Conservation (phyloP, 1,140 invertebrate species). For the Pissodes strobi region DNA sequence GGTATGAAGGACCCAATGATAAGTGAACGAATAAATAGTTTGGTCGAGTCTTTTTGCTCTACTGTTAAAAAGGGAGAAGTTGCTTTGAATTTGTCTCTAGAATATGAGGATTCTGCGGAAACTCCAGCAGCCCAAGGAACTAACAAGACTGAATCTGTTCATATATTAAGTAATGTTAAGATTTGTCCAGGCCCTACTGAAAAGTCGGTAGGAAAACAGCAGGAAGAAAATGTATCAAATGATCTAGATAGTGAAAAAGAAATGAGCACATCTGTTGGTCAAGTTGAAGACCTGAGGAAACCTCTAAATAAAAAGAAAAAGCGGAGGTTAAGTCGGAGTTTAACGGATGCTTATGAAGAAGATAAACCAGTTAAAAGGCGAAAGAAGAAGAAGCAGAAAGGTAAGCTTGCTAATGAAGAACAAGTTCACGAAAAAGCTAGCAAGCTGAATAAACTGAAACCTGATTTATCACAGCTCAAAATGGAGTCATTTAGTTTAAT, state of each 20-base stretch:
- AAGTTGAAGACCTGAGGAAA: conserved; percentile 1
- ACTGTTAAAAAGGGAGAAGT: conserved; percentile 32
- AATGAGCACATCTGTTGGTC: background rate
- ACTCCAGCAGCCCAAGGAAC: too few relatives aligned
- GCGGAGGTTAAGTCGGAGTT: conserved; percentile 26
- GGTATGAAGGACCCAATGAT: conserved; percentile 24
- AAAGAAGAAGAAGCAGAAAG: conserved; percentile 6
- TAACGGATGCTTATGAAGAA: conserved; percentile 12
- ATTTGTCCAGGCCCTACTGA: background rate
- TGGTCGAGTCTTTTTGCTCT: conserved; percentile 36
- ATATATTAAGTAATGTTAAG: conserved; percentile 8
- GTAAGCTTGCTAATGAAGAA: background rate
- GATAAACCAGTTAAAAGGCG: background rate
- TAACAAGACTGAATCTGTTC: conserved; percentile 7
- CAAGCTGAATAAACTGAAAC: background rate
- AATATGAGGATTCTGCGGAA: conserved; percentile 32
- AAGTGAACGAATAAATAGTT: conserved; percentile 24
- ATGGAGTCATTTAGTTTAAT: conserved; percentile 18
- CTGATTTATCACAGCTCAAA: background rate
- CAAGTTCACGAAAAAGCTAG: background rate
- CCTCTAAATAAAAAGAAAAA: conserved; percentile 11
- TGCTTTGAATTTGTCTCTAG: conserved; percentile 35
- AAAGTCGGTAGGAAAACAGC: background rate
- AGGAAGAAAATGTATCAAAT: background rate
- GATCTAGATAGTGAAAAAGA: background rate